phyloP scores from a whole-genome alignment of 2,113 vertebrate genomes.

The human (Homo sapiens) region GRCh38 chr5:102532501-102533000 shows the following conservation, averaged over 20 bases:
- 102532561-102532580: not conserved
- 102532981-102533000: not conserved
- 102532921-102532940: not conserved
- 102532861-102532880: not conserved
- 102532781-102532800: conserved; percentile 36
- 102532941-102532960: not conserved
- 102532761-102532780: not conserved
- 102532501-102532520: not conserved
- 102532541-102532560: not conserved
- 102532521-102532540: not conserved
- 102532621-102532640: not conserved
- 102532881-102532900: not conserved
- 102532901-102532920: not conserved
- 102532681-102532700: not conserved
- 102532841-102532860: not conserved
- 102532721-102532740: not conserved
- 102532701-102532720: not conserved
- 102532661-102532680: not conserved
- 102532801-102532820: not conserved
- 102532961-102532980: not conserved
- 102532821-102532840: conserved; percentile 7
- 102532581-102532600: not conserved
- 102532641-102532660: not conserved
- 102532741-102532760: not conserved
- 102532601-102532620: not conserved